These are phyloP conservation scores for Galaxea fascicularis DNA, from an alignment of 92 coral and sea anemone species.

Conservation along the genomic window DNA sequence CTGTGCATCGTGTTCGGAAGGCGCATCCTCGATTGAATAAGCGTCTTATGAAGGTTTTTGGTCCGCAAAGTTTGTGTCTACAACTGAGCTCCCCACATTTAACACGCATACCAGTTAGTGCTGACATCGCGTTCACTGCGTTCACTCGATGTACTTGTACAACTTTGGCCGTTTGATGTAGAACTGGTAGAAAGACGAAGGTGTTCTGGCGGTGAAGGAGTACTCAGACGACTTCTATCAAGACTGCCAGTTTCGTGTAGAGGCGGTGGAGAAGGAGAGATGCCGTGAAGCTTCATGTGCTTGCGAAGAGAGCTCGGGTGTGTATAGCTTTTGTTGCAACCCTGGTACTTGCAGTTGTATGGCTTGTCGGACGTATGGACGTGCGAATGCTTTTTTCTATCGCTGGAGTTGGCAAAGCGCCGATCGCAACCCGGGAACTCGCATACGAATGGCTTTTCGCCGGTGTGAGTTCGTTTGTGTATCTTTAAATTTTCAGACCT, in stretches of 20 bases:
- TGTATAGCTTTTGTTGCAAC: conserved; percentile 98
- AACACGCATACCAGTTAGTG: conserved; percentile 84
- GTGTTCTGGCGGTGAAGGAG: conserved; percentile 78
- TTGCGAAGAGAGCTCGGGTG: conserved; percentile 98
- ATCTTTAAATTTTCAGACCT: conserved; percentile 98
- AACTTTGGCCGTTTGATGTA: conserved; percentile 53
- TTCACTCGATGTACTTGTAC: conserved; percentile 39
- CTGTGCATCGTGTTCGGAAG: not conserved
- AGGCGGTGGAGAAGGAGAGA: conserved; percentile 90
- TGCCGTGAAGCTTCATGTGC: conserved; percentile 97
- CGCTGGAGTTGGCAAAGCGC: conserved; percentile 99
- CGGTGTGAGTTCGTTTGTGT: conserved; percentile 98
- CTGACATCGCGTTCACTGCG: conserved; percentile 62
- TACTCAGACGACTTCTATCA: conserved; percentile 61
- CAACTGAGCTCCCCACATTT: conserved; percentile 1
- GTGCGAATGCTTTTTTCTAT: conserved; percentile 98
- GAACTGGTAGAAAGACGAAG: conserved; percentile 60
- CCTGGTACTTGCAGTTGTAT: conserved; percentile 95
- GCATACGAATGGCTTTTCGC: conserved; percentile 97
- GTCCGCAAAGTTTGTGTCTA: not conserved
- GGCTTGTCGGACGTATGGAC: conserved; percentile 99
- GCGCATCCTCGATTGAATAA: conserved; percentile 2
- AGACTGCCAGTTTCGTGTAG: conserved; percentile 65
- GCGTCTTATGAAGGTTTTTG: not conserved
- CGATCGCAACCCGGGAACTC: conserved; percentile 98